A percentile compares a stretch with the other conserved stretches of the same genome.
These are phyloP conservation scores for Scalopus aquaticus DNA, from an alignment of 2,113 vertebrate species.

Conservation along the genomic window DNA sequence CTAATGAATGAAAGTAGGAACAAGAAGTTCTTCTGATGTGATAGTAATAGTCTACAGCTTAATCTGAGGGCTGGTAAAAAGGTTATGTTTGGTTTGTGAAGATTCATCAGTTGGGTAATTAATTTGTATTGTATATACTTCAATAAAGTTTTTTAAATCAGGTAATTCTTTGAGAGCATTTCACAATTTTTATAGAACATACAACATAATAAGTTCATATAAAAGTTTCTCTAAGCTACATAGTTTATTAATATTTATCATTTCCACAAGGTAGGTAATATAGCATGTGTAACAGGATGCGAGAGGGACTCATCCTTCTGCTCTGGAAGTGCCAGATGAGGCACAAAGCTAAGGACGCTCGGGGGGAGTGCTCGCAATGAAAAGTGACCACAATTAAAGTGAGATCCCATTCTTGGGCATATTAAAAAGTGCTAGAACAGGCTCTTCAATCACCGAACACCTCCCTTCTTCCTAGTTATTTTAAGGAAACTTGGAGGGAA, in stretches of 20 bases:
- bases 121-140: conserved; percentile 36
- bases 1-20: not conserved
- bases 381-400: not conserved
- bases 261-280: not conserved
- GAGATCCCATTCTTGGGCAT: not conserved
- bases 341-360: not conserved
- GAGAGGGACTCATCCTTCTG: not conserved
- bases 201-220: not conserved
- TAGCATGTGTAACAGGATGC: not conserved
- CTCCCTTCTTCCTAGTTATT: conserved; percentile 27
- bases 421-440: conserved; percentile 11
- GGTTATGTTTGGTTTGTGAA: not conserved
- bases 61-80: not conserved
- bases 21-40: not conserved
- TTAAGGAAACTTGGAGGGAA: not conserved
- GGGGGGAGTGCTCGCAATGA: not conserved
- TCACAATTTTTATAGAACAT: conserved; percentile 13
- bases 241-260: conserved; percentile 28
- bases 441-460: not conserved
- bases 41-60: not conserved
- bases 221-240: conserved; percentile 17
- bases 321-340: not conserved
- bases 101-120: not conserved
- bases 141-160: not conserved
- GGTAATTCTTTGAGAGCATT: not conserved